phyloP scores from a whole-genome alignment of 2,888 invertebrate species.

The Synanthedon formicaeformis region DNA sequence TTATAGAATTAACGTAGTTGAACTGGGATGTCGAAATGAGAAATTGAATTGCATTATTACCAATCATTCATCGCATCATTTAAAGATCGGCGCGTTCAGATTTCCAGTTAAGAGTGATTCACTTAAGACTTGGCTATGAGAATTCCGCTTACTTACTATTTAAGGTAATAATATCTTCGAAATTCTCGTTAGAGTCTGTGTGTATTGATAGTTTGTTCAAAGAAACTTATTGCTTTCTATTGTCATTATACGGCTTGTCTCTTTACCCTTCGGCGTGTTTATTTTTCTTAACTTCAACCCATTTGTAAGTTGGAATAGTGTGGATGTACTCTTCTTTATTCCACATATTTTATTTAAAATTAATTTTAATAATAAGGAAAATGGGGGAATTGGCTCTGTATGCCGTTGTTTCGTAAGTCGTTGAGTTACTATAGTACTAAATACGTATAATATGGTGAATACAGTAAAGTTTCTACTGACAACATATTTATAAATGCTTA shows the following conservation, averaged over 20 bases:
- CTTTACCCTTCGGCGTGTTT: constrained; percentile 31
- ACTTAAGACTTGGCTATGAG: constrained; percentile 14
- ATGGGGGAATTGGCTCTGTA: no score
- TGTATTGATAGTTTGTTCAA: constrained; percentile 25
- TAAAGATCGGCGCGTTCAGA: constrained; percentile 5
- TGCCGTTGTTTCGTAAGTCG: no score
- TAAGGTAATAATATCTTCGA: neutral
- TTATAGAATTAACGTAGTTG: constrained; percentile 26
- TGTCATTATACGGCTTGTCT: constrained; percentile 27
- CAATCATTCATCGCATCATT: constrained; percentile 21
- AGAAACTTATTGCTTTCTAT: constrained; percentile 42
- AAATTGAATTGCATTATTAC: constrained; percentile 37
- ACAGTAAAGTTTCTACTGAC: no score
- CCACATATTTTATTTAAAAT: no score
- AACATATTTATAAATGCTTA: no score
- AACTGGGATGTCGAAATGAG: constrained; percentile 30
- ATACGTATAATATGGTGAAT: no score
- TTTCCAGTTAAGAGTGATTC: constrained; percentile 18
- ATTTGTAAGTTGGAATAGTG: constrained; percentile 15
- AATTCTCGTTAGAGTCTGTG: neutral
- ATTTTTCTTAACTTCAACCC: constrained; percentile 21
- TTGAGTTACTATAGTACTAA: no score
- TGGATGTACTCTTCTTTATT: constrained; percentile 11
- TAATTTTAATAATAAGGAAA: no score
- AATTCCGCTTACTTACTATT: neutral